Evolutionary conservation across 1,140 invertebrate species (phyloP).

Genomic region (Neotoxoptera formosana): DNA sequence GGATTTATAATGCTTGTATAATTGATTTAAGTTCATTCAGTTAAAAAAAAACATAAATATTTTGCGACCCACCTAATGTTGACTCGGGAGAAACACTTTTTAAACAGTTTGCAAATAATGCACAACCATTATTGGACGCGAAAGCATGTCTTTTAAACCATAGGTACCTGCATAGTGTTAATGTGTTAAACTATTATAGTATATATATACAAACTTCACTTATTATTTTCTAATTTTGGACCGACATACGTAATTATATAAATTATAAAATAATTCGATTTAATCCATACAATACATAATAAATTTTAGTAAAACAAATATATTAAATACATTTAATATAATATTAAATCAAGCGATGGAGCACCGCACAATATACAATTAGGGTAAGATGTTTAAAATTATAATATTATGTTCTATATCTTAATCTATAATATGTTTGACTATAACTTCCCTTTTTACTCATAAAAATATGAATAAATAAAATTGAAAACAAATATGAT

Average conservation of each 20-base stretch:
- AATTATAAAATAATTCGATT: no score
- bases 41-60: no score
- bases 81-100: no score
- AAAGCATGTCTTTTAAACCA: neutral
- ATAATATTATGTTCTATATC: no score
- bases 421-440: no score
- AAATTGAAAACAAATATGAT: neutral
- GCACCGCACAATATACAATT: neutral
- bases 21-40: no score
- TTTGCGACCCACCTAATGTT: no score
- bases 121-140: neutral
- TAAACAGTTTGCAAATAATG: neutral
- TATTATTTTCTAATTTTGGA: no score
- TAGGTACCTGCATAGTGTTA: neutral
- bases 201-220: no score
- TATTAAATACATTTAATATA: neutral
- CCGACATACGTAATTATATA: no score
- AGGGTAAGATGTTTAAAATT: neutral
- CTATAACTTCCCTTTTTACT: neutral
- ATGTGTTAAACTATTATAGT: neutral
- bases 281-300: no score
- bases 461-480: neutral
- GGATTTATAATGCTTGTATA: no score
- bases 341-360: neutral
- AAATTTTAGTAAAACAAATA: neutral